Evolutionary conservation across 1,140 invertebrate genomes (phyloP).

Genomic region (Dysdera silvatica): DNA sequence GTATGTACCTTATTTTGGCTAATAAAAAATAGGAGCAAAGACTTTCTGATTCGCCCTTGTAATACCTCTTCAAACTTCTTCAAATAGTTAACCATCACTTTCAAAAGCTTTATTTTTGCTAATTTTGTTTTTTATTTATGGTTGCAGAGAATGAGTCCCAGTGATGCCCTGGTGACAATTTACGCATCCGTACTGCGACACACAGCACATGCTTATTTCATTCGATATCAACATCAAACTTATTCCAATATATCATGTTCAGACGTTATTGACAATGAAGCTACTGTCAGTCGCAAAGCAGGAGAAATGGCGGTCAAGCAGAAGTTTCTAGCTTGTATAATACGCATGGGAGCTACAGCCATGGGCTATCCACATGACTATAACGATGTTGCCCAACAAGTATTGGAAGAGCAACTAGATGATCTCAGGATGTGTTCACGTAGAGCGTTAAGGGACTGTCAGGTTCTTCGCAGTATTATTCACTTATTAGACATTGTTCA

Average conservation of each 20-base stretch:
- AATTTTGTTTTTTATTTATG: too few relatives aligned
- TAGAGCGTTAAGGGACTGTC: slow-evolving; percentile 16
- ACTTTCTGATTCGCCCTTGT: too few relatives aligned
- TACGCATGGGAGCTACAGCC: neutral
- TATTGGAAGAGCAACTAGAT: neutral
- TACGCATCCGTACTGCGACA: slow-evolving; percentile 10
- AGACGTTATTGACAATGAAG: neutral
- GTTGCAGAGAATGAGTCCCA: slow-evolving; percentile 2
- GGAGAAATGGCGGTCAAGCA: slow-evolving; percentile 8
- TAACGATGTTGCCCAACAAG: too few relatives aligned
- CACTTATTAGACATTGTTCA: neutral
- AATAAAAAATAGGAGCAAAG: too few relatives aligned
- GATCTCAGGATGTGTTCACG: slow-evolving; percentile 5
- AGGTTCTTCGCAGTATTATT: slow-evolving; percentile 8
- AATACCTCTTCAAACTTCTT: too few relatives aligned
- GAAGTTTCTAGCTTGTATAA: slow-evolving; percentile 12
- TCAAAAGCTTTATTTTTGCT: too few relatives aligned
- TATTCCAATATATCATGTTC: neutral
- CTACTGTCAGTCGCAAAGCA: neutral
- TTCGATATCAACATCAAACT: slow-evolving; percentile 1
- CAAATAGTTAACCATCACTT: too few relatives aligned
- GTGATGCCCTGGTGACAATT: slow-evolving; percentile 4
- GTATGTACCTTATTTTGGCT: too few relatives aligned
- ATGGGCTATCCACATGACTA: slow-evolving; percentile 3
- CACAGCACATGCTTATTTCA: slow-evolving; percentile 10